Base-by-base conservation (phyloP, 2,888 invertebrate species). In the Meta bourneti region DNA sequence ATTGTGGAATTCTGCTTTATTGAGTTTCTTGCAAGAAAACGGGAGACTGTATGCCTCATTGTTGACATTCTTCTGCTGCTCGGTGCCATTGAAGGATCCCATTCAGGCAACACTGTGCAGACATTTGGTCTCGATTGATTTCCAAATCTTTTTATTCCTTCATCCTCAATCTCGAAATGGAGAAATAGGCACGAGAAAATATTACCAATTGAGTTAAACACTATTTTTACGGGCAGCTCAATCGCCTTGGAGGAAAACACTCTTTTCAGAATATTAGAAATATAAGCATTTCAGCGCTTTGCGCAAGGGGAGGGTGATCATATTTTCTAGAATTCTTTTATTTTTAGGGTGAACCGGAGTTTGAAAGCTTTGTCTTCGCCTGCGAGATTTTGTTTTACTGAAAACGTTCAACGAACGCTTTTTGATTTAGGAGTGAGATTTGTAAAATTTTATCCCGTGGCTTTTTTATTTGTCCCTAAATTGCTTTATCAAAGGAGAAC, bases 171-270 rank as follows among this genome's bases (percentile, higher is more conserved):
- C 34, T 20, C 34, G 61, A 72, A 54, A 70, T 54, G 19, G 51
- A 52, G 49, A 70, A 77, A 78, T 19, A 69, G 61, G 51, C 70
- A 69, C 77, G 34, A 7, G 75, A 75, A 75, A 85, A 54, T 75
- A 85, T 77, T 75, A 69, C 34, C 85, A 85, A 75, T 85, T 61
- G 61, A 85, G 85, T 85, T 77, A 75, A 85, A 86, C 61, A 77
- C 69, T 16, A 13, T 75, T 78, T 51, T 19, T 77, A 69, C 48
- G 48, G 69, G 51, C n/a, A 78, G 69, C 16, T 48, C 19, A 70
- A 86, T 70, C 19, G 49, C 34, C n/a, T 8, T 19, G n/a, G n/a
- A 78, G 69, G 74, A 77, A 78, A 86, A 78, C 70, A 48, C 13
- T 20, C 51, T 49, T 78, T 86, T 49, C 7, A n/a, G 81, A 71